Evolutionary conservation across 2,113 vertebrate genomes (phyloP).

Genomic region (Synodontis membranacea): DNA sequence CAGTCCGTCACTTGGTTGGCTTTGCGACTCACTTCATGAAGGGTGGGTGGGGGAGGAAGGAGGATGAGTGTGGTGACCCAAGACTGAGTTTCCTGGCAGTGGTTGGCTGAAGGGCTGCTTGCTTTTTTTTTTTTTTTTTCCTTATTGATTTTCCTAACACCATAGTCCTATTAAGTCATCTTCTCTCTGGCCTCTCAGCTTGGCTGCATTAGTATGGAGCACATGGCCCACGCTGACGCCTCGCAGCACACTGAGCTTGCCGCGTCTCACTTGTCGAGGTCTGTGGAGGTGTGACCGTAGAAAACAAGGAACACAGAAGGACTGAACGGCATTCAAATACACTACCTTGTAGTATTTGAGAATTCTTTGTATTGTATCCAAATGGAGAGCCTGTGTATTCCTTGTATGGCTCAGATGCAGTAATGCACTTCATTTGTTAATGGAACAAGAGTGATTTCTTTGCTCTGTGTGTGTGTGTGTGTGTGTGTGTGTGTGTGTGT

Average conservation of each 20-base stretch:
- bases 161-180: constrained; percentile 65
- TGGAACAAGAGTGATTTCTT: not conserved
- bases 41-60: not conserved
- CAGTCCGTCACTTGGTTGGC: constrained; percentile 2
- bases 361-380: not conserved
- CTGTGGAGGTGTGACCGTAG: constrained; percentile 12
- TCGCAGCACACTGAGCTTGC: constrained; percentile 31
- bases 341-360: not conserved
- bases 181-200: constrained; percentile 43
- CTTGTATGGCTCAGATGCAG: not conserved
- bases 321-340: not conserved
- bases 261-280: constrained; percentile 22
- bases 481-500: constrained; percentile 4
- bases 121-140: not conserved
- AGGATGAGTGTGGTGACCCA: constrained; percentile 21
- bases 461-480: too few species aligned
- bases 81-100: constrained; percentile 32
- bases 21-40: not conserved
- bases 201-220: constrained; percentile 58
- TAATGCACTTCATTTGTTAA: constrained; percentile 11
- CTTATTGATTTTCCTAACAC: constrained; percentile 68
- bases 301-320: not conserved
- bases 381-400: not conserved
- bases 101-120: constrained; percentile 52
- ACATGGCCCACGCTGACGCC: constrained; percentile 54